Evolutionary conservation across 2,113 vertebrate genomes (phyloP).

Genomic region (Myiozetetes cayanensis): DNA sequence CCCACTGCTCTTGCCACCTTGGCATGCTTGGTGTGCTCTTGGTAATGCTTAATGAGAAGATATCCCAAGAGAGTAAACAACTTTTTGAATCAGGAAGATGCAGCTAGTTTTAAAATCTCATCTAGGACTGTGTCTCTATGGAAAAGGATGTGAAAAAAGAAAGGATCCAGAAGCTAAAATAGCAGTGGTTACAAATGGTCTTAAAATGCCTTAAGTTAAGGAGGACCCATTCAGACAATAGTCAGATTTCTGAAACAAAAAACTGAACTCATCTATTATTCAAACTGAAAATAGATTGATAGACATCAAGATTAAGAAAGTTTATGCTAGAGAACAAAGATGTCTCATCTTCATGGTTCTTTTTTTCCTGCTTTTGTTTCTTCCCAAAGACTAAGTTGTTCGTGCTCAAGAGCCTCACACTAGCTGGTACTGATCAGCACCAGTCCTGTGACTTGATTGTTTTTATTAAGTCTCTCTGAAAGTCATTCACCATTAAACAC

Average conservation of each 20-base stretch:
- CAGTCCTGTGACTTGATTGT: conserved; percentile 59
- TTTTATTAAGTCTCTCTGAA: conserved; percentile 69
- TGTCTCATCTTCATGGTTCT: conserved; percentile 44
- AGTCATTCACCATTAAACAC: conserved; percentile 56
- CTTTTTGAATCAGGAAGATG: conserved; percentile 51
- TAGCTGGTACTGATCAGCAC: conserved; percentile 56
- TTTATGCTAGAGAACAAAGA: conserved; percentile 56
- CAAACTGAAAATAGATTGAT: conserved; percentile 68
- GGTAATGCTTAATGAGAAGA: conserved; percentile 28
- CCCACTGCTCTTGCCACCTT: conserved; percentile 36
- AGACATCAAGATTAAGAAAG: conserved; percentile 60
- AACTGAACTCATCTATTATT: conserved; percentile 66
- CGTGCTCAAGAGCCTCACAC: conserved; percentile 47
- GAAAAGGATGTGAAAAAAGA: conserved; percentile 3
- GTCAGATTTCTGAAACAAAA: conserved; percentile 71
- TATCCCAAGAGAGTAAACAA: conserved; percentile 44
- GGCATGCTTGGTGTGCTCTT: neutral
- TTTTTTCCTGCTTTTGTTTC: neutral
- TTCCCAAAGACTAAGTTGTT: conserved; percentile 38
- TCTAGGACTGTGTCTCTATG: conserved; percentile 43
- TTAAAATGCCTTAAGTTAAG: conserved; percentile 52
- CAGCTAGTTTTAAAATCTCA: conserved; percentile 39
- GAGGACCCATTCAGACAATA: conserved; percentile 49
- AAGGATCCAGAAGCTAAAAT: conserved; percentile 60
- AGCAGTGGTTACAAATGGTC: conserved; percentile 33